These are phyloP conservation scores for Ceratosolen fusciceps DNA, from an alignment of 1,140 invertebrate genomes.

Conservation along the genomic window DNA sequence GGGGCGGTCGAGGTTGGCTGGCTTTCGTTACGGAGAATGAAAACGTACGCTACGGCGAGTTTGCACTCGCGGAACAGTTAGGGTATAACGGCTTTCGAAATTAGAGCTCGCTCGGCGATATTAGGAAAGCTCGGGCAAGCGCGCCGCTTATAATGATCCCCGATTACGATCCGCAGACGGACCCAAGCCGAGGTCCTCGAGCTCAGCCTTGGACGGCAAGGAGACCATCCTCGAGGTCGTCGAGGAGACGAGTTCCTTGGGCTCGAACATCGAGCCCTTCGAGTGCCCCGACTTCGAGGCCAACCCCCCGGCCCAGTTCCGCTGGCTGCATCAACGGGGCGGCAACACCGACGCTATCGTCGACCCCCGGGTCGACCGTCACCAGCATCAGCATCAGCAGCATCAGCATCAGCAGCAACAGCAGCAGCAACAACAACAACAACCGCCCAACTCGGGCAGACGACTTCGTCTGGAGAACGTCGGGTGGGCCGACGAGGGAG, in stretches of 20 bases:
- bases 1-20: not conserved
- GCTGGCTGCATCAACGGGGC: constrained; percentile 65
- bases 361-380: constrained; percentile 45
- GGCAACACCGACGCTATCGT: constrained; percentile 61
- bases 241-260: constrained; percentile 60
- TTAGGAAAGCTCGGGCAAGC: not conserved
- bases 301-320: constrained; percentile 84
- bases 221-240: constrained; percentile 72
- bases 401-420: constrained; percentile 3
- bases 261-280: constrained; percentile 80
- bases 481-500: constrained; percentile 68
- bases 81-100: not conserved
- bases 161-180: constrained; percentile 74
- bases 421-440: not conserved
- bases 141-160: not conserved
- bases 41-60: not conserved
- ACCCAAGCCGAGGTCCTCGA: constrained; percentile 74
- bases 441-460: constrained; percentile 48
- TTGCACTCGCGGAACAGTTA: not conserved
- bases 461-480: constrained; percentile 63
- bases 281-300: constrained; percentile 85
- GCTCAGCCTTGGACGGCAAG: not conserved
- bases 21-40: constrained; percentile 8
- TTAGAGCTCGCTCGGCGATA: not conserved
- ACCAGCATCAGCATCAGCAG: constrained; percentile 7